Percentiles rank a stretch among this genome's conserved stretches.
These are phyloP conservation scores for Nephila pilipes DNA, from an alignment of 1,140 invertebrate species.

Conservation along the genomic window DNA sequence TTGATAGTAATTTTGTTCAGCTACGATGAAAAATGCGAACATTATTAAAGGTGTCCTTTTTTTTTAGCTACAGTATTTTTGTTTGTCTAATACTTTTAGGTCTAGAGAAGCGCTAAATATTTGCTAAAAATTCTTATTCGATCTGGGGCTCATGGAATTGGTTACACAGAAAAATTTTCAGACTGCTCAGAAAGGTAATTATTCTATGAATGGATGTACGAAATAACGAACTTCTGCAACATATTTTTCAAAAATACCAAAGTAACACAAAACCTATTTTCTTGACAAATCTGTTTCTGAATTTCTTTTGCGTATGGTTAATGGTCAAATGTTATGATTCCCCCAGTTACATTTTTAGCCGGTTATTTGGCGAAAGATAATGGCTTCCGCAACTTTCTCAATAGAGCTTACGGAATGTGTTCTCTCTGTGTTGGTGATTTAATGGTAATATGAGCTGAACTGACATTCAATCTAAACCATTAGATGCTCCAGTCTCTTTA, in stretches of 20 bases:
- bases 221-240: not conserved
- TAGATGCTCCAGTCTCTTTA: not conserved
- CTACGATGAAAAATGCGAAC: too few relatives aligned
- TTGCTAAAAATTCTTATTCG: too few relatives aligned
- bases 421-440: not conserved
- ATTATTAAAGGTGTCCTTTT: too few relatives aligned
- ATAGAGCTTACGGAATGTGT: conserved; percentile 3
- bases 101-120: too few relatives aligned
- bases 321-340: conserved; percentile 13
- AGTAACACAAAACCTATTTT: not conserved
- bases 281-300: not conserved
- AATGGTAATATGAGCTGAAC: conserved; percentile 33
- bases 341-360: conserved; percentile 4
- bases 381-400: conserved; percentile 3
- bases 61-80: too few relatives aligned
- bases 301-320: not conserved
- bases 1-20: too few relatives aligned
- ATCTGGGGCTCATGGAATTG: too few relatives aligned
- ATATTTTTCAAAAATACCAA: not conserved
- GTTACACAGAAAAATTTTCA: too few relatives aligned
- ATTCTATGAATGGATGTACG: too few relatives aligned
- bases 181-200: too few relatives aligned
- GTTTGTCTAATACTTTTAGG: too few relatives aligned
- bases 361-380: conserved; percentile 16
- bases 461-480: conserved; percentile 41